Percentiles rank a stretch among this genome's conserved stretches.
These are phyloP conservation scores for Gorilla gorilla DNA, from an alignment of 2,113 vertebrate genomes.

Conservation along the genomic window DNA sequence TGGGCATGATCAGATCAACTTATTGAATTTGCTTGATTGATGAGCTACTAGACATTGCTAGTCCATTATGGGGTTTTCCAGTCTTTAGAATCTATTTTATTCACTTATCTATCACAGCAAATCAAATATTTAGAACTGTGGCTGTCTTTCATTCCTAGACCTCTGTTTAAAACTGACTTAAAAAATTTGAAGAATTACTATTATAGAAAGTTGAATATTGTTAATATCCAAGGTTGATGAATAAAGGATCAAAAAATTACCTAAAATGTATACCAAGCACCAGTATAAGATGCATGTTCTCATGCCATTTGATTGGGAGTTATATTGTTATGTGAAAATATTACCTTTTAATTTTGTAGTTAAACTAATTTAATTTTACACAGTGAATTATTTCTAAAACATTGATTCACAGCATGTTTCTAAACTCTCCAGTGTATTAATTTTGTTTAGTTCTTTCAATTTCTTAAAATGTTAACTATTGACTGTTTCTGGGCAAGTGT, in stretches of 20 bases:
- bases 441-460: slow-evolving; percentile 44
- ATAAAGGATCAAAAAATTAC: slow-evolving; percentile 9
- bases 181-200: not conserved
- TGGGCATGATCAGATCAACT: not conserved
- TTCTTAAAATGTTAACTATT: slow-evolving; percentile 40
- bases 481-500: not conserved
- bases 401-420: slow-evolving; percentile 32
- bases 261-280: not conserved
- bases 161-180: not conserved
- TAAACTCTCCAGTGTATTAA: slow-evolving; percentile 40
- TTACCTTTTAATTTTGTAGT: slow-evolving; percentile 13
- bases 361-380: slow-evolving; percentile 50
- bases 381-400: slow-evolving; percentile 50
- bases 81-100: not conserved
- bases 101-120: not conserved
- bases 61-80: not conserved
- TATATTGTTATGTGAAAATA: not conserved
- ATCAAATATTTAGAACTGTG: not conserved
- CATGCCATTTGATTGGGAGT: not conserved
- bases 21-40: not conserved
- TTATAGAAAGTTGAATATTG: slow-evolving; percentile 1
- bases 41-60: not conserved
- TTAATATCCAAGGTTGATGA: not conserved
- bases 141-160: not conserved
- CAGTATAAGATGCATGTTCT: not conserved